A percentile compares a stretch with the other conserved stretches of the same genome.
Conservation (phyloP, 2,113 vertebrate genomes). For the Brachypteracias leptosomus region DNA sequence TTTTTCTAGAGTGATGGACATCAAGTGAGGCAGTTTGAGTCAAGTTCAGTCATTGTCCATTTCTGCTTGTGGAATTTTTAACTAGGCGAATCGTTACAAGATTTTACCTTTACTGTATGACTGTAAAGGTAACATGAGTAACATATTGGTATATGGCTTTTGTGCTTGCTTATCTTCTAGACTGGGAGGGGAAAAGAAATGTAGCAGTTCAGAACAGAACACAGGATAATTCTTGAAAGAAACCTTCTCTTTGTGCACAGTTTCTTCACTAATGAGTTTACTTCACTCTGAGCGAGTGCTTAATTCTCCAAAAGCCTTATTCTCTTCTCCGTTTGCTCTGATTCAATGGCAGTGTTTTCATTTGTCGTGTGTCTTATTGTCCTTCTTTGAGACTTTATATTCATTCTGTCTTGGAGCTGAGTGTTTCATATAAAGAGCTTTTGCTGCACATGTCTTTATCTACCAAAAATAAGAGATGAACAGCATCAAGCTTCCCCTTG, state of each 20-base stretch:
- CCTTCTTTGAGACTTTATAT: neutral
- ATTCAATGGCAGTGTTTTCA: neutral
- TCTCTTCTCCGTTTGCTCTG: neutral
- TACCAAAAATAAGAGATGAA: neutral
- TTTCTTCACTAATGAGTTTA: neutral
- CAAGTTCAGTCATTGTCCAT: slow-evolving; percentile 57
- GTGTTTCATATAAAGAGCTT: neutral
- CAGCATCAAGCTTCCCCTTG: neutral
- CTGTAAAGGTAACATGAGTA: slow-evolving; percentile 43
- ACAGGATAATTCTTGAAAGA: neutral
- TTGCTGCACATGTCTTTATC: neutral
- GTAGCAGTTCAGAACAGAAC: neutral
- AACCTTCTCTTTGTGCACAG: neutral
- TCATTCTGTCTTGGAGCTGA: neutral
- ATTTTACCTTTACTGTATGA: slow-evolving; percentile 63
- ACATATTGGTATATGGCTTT: neutral
- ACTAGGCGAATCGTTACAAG: slow-evolving; percentile 23
- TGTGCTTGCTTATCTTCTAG: neutral
- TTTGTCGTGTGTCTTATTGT: slow-evolving; percentile 17
- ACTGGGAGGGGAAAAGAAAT: neutral
- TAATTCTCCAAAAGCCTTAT: neutral
- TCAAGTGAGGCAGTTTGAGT: slow-evolving; percentile 61
- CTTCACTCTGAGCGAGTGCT: neutral
- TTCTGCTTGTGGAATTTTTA: slow-evolving; percentile 56
- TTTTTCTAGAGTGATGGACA: slow-evolving; percentile 60